Conservation (phyloP, 2,113 vertebrate genomes). For the Aphyosemion australe region DNA sequence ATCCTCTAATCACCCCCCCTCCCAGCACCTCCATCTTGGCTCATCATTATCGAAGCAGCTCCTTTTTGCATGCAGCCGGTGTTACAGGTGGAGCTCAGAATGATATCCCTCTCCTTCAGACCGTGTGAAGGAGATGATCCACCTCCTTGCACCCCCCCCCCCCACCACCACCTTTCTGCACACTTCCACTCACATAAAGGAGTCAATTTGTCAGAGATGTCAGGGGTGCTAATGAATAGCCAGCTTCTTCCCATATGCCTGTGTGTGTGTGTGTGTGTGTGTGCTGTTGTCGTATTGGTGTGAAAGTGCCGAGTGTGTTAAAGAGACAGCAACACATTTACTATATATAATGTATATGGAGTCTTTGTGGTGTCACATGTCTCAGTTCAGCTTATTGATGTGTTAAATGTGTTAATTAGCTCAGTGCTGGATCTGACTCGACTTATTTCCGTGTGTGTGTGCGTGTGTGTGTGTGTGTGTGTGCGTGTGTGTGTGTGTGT, state of each 20-base stretch:
- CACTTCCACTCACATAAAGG: slow-evolving; percentile 79
- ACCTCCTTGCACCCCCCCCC: slow-evolving; percentile 35
- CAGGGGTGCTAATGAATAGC: slow-evolving; percentile 76
- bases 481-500: background rate
- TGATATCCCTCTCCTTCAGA: slow-evolving; percentile 41
- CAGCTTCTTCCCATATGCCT: slow-evolving; percentile 61
- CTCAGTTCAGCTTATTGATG: slow-evolving; percentile 16
- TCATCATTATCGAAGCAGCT: slow-evolving; percentile 24
- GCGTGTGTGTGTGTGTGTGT: background rate
- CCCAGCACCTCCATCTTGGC: slow-evolving; percentile 48
- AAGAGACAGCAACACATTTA: slow-evolving; percentile 36
- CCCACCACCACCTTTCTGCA: slow-evolving; percentile 36
- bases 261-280: slow-evolving; percentile 33
- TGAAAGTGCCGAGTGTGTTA: slow-evolving; percentile 45
- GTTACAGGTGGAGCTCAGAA: slow-evolving; percentile 51
- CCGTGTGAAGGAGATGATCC: slow-evolving; percentile 67
- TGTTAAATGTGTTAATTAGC: slow-evolving; percentile 44
- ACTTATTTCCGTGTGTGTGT: background rate
- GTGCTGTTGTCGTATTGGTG: slow-evolving; percentile 34
- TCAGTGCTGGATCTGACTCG: background rate
- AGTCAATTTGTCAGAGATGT: slow-evolving; percentile 84
- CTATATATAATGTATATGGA: slow-evolving; percentile 6
- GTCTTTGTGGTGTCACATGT: slow-evolving; percentile 29
- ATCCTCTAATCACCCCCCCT: slow-evolving; percentile 5
- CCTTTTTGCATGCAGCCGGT: slow-evolving; percentile 35